phyloP scores from a whole-genome alignment of 2,113 vertebrate genomes.

The Megaleporinus macrocephalus region DNA sequence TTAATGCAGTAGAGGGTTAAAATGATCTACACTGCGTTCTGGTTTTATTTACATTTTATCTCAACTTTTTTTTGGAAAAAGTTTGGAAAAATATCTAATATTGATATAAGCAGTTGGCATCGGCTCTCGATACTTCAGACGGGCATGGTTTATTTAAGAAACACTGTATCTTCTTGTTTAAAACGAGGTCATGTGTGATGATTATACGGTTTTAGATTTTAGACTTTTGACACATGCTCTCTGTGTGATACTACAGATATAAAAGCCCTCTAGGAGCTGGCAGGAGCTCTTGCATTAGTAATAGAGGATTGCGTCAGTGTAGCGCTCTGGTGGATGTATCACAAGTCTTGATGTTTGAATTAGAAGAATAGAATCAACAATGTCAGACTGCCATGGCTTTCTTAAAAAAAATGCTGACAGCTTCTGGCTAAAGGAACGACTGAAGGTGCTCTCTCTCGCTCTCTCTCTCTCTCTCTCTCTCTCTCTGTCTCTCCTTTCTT shows the following conservation, averaged over 20 bases:
- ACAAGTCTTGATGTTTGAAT: conserved; percentile 22
- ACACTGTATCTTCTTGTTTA: too few relatives aligned
- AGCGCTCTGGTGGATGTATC: conserved; percentile 1
- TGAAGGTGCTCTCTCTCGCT: conserved; percentile 3
- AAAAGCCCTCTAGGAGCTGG: background rate
- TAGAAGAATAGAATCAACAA: conserved; percentile 16
- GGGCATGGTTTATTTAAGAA: too few relatives aligned
- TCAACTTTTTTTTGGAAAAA: too few relatives aligned
- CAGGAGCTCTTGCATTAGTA: conserved; percentile 10
- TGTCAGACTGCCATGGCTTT: background rate
- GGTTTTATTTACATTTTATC: too few relatives aligned
- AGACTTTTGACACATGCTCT: background rate
- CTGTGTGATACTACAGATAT: background rate
- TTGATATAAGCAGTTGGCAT: too few relatives aligned
- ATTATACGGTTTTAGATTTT: too few relatives aligned
- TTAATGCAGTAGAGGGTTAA: too few relatives aligned
- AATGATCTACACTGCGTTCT: too few relatives aligned
- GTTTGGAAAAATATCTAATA: too few relatives aligned
- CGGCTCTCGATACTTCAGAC: too few relatives aligned
- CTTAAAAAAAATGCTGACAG: conserved; percentile 17
- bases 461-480: conserved; percentile 15
- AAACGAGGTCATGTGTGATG: too few relatives aligned
- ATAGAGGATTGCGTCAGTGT: conserved; percentile 3
- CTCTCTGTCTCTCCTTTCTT: background rate
- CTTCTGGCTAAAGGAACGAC: background rate